phyloP scores from a whole-genome alignment of 2,888 invertebrate species.

The Geophilus truncorum region DNA sequence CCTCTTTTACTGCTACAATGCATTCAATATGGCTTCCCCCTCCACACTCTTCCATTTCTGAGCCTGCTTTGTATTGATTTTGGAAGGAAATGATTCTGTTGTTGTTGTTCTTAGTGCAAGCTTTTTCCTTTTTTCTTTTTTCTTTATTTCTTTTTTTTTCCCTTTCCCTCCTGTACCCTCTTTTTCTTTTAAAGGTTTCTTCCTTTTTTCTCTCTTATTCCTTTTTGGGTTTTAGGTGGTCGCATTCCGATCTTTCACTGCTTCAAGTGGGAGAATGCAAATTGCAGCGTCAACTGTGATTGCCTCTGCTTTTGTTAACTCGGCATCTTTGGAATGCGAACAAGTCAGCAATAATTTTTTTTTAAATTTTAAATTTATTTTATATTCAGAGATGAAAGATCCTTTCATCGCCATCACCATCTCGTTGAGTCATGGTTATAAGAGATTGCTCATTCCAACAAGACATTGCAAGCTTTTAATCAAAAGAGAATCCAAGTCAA shows the following conservation, averaged over 20 bases:
- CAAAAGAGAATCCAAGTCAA: too few species aligned
- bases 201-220: background rate
- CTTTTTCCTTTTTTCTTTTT: background rate
- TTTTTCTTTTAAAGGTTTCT: too few species aligned
- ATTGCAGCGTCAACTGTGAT: slow-evolving; percentile 20
- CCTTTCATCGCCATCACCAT: background rate
- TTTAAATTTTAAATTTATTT: background rate
- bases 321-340: slow-evolving; percentile 16
- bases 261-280: background rate
- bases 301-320: slow-evolving; percentile 1
- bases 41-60: background rate
- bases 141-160: background rate
- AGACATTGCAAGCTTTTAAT: too few species aligned
- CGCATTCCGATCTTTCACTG: slow-evolving; percentile 1
- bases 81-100: slow-evolving; percentile 11
- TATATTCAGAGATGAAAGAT: background rate
- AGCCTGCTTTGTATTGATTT: background rate
- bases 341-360: slow-evolving; percentile 16
- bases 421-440: too few species aligned
- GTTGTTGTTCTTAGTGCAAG: background rate
- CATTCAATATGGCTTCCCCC: background rate
- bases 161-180: too few species aligned
- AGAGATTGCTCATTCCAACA: too few species aligned
- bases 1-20: background rate
- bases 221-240: background rate